Conservation (phyloP, 1,140 invertebrate species). For the Drusus annulatus region DNA sequence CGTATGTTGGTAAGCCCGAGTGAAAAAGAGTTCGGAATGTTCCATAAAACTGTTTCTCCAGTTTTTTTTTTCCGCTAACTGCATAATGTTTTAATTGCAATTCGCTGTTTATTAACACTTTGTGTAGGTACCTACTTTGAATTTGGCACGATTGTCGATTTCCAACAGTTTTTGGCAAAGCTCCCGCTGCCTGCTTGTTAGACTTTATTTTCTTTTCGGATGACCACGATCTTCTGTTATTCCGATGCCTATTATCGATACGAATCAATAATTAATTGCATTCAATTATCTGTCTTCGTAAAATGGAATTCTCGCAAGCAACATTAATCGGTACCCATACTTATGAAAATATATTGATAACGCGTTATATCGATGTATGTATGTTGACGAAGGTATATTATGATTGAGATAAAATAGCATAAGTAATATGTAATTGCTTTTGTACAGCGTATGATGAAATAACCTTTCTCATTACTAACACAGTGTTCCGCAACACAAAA, state of each 20-base stretch:
- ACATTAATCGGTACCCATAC: too few species aligned
- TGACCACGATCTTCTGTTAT: slow-evolving; percentile 19
- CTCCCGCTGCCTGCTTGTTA: not conserved
- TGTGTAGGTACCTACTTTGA: not conserved
- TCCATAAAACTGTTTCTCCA: not conserved
- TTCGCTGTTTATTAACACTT: not conserved
- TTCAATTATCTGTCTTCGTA: too few species aligned
- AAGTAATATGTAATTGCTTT: too few species aligned
- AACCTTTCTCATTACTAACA: too few species aligned
- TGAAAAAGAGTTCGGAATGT: not conserved
- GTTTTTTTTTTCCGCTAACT: not conserved
- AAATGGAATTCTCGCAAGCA: too few species aligned
- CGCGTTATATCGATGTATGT: too few species aligned
- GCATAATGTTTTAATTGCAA: slow-evolving; percentile 3
- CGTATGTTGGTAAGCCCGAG: too few species aligned
- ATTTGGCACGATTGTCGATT: slow-evolving; percentile 16
- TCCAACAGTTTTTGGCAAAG: slow-evolving; percentile 7
- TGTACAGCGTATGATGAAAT: too few species aligned
- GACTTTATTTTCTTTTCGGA: not conserved
- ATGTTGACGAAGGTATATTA: too few species aligned
- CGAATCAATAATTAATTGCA: not conserved
- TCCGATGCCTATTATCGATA: not conserved
- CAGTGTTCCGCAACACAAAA: too few species aligned
- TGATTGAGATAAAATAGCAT: too few species aligned
- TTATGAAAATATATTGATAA: too few species aligned